phyloP scores from a whole-genome alignment of 2,888 invertebrate genomes.

The Lasioglossum calceatum region DNA sequence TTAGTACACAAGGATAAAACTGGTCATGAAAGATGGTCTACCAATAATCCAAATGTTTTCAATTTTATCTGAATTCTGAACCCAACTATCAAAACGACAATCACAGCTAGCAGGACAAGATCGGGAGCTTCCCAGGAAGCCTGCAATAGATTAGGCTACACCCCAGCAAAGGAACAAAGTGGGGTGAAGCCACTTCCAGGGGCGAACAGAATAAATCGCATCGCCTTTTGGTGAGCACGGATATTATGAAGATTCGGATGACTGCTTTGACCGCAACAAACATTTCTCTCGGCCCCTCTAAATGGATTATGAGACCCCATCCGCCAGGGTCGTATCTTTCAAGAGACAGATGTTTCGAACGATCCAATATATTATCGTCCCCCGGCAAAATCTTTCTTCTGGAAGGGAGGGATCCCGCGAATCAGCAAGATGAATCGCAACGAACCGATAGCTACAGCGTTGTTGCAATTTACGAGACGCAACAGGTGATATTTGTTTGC shows the following conservation, averaged over 20 bases:
- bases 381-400: neutral
- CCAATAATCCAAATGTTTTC: too few relatives aligned
- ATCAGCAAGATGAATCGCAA: neutral
- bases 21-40: too few relatives aligned
- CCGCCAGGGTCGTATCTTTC: neutral
- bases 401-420: neutral
- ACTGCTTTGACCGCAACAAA: neutral
- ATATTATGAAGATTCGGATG: slow-evolving; percentile 3
- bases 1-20: too few relatives aligned
- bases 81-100: neutral
- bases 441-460: neutral
- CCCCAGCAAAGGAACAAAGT: neutral
- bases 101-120: neutral
- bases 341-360: slow-evolving; percentile 2
- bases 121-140: neutral
- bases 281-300: neutral
- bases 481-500: slow-evolving; percentile 48
- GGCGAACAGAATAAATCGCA: neutral
- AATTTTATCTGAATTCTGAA: too few relatives aligned
- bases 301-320: neutral
- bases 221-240: neutral
- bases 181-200: neutral
- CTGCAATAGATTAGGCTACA: neutral
- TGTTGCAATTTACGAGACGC: slow-evolving; percentile 19
- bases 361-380: neutral